These are phyloP conservation scores for Julus scandinavius DNA, from an alignment of 2,888 invertebrate species.

Conservation along the genomic window DNA sequence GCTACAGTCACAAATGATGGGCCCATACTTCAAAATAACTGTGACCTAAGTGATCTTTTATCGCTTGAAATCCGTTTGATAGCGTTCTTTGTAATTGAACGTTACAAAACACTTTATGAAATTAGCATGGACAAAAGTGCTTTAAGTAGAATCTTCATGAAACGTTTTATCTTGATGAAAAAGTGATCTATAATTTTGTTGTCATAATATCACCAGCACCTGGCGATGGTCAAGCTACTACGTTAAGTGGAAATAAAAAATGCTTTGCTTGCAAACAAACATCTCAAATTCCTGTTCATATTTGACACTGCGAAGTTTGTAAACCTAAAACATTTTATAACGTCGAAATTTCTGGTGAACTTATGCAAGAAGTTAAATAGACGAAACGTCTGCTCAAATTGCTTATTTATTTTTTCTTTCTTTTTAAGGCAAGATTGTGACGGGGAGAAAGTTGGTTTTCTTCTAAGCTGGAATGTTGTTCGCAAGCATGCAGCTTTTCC, in stretches of 20 bases:
- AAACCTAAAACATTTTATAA: too few relatives aligned
- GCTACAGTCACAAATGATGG: conserved; percentile 19
- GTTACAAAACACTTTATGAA: not conserved
- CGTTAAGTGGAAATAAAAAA: conserved; percentile 4
- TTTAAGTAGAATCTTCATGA: not conserved
- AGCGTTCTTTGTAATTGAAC: not conserved
- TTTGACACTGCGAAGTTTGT: too few relatives aligned
- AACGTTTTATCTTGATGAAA: not conserved
- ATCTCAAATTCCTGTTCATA: not conserved
- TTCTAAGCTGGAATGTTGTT: not conserved
- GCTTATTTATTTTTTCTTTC: not conserved
- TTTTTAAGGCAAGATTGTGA: conserved; percentile 11
- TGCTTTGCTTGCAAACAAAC: not conserved
- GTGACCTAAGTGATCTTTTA: not conserved
- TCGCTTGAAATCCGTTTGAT: not conserved
- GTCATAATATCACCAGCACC: not conserved
- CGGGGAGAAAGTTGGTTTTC: not conserved
- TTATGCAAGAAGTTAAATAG: not conserved
- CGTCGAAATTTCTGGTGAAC: too few relatives aligned
- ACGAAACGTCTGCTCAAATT: not conserved
- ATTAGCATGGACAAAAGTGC: not conserved
- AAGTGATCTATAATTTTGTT: conserved; percentile 16
- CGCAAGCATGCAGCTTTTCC: not conserved
- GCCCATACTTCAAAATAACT: not conserved
- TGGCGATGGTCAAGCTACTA: not conserved